Evolutionary conservation across 2,113 vertebrate species (phyloP).

Genomic region (Phrynocephalus versicolor): DNA sequence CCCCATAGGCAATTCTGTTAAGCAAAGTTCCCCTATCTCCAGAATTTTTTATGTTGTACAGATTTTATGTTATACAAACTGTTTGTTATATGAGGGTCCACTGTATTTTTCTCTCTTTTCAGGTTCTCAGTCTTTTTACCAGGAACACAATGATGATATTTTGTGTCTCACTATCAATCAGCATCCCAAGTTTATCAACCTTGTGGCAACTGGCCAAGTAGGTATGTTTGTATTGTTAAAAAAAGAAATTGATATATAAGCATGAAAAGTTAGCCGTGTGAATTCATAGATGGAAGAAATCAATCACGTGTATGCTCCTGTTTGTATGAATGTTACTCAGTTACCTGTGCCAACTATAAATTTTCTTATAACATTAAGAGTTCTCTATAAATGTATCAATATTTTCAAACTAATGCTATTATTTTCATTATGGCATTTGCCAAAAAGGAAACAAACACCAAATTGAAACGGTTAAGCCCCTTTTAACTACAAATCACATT

Average conservation of each 20-base stretch:
- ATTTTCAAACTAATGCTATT: constrained; percentile 25
- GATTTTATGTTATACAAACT: too few species aligned
- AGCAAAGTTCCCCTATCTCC: too few species aligned
- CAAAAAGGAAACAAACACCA: too few species aligned
- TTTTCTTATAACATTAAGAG: constrained; percentile 45
- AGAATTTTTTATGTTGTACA: too few species aligned
- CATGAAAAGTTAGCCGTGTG: constrained; percentile 54
- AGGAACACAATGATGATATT: constrained; percentile 98
- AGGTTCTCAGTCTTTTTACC: constrained; percentile 98
- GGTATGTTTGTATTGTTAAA: constrained; percentile 92
- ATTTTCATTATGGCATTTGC: constrained; percentile 43
- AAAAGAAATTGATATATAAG: constrained; percentile 60
- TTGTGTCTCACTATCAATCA: constrained; percentile 99
- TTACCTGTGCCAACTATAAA: constrained; percentile 64
- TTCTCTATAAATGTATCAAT: constrained; percentile 30
- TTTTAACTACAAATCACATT: background rate
- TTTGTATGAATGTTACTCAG: constrained; percentile 70
- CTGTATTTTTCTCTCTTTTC: constrained; percentile 30
- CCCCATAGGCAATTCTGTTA: too few species aligned
- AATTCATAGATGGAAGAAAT: constrained; percentile 52
- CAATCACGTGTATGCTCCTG: constrained; percentile 57
- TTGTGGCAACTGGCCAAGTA: constrained; percentile 99
- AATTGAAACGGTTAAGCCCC: constrained; percentile 52
- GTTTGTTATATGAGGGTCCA: too few species aligned
- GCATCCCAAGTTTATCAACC: constrained; percentile 97